Evolutionary conservation across 1,140 invertebrate species (phyloP), one percentile per base, ranked within the genome.

Genomic region (Drosophila cardini): DNA sequence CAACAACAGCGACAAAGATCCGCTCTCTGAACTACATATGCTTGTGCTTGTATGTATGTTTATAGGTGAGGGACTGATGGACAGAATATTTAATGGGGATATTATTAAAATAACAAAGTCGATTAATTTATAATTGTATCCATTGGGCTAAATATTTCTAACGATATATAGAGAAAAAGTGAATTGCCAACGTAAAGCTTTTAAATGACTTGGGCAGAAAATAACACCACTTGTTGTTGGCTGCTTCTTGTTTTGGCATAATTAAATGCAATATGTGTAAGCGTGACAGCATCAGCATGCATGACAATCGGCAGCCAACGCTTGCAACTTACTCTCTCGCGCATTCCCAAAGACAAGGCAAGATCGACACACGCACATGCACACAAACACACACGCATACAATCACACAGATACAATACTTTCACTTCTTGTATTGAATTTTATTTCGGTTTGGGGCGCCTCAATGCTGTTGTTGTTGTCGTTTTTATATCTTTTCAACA

Each of bases 361-460:
- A 89, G 84, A 89, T 89, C 83, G 72, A 26, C 72, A 83, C 38
- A 46, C 38, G 45, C 50, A 75, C 26, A 60, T 53, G 61, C 75
- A 42, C 21, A 26, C 21, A 26, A 2, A 26, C 2, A 26, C 38
- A 46, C 38, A 45, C 50, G 70, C 16, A 60, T 52, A 64, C 71
- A 36, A 18, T 76, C 15, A 26, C 57, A 48, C 32, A 60, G 60
- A 69, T 52, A 84, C 64, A 78, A 84, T 90, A 89, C 84, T 89
- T 89, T 89, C 84, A 89, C 84, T 89, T 89, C 85, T 90, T 90
- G 74, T 83, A 87, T 89, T 89, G 60, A 78, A 89, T 78, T 82
- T 82, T 70, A 87, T 89, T 89, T 89, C 40, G 70, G 63, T 68
- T 68, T 89, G 42, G 76, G 46, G 72, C 76, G 76, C 62, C 67